Evolutionary conservation across 2,888 invertebrate species (phyloP).

Genomic region (Dorcus parallelipipedus): DNA sequence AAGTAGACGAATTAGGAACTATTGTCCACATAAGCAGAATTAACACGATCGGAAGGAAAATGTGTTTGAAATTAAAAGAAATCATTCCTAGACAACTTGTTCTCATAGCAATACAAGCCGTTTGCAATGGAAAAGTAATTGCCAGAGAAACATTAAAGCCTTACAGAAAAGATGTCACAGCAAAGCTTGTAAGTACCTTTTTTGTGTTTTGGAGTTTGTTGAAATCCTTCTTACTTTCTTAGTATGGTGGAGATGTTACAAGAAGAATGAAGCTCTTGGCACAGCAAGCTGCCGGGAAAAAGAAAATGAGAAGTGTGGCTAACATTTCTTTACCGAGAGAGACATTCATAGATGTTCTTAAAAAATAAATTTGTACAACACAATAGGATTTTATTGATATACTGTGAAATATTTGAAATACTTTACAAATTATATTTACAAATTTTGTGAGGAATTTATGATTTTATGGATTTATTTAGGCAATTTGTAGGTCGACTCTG

Average conservation of each 20-base stretch:
- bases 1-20: conserved; percentile 79
- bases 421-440: too few species aligned
- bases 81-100: conserved; percentile 88
- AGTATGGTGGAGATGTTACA: conserved; percentile 92
- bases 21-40: conserved; percentile 75
- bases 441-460: too few species aligned
- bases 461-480: too few species aligned
- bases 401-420: too few species aligned
- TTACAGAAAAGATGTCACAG: conserved; percentile 88
- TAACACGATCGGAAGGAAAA: conserved; percentile 59
- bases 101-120: conserved; percentile 84
- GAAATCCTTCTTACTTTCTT: conserved; percentile 34
- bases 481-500: too few species aligned
- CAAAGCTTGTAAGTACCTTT: conserved; percentile 74
- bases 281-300: conserved; percentile 91
- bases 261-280: conserved; percentile 84
- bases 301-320: conserved; percentile 86
- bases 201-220: conserved; percentile 3
- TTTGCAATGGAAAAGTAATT: conserved; percentile 71
- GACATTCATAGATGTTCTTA: conserved; percentile 89
- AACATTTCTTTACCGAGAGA: conserved; percentile 89
- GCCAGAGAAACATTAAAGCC: conserved; percentile 85
- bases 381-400: too few species aligned
- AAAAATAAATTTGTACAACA: conserved; percentile 53
- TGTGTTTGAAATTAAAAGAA: conserved; percentile 75